phyloP scores from a whole-genome alignment of 2,888 invertebrate genomes.

The Cynaeus angustus region DNA sequence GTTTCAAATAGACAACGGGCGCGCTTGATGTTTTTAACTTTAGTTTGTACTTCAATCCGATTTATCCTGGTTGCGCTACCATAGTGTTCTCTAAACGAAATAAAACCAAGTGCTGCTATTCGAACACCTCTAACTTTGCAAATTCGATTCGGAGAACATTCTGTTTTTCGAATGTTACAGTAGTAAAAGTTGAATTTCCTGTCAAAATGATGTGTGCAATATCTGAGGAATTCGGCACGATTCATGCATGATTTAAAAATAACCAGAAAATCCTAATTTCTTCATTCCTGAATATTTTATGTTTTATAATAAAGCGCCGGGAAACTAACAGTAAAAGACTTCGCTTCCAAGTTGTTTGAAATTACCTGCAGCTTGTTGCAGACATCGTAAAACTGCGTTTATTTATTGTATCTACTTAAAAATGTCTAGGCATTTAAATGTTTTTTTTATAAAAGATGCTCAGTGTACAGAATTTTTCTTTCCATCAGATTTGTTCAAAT shows the following conservation, averaged over 20 bases:
- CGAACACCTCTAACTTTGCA: constrained; percentile 10
- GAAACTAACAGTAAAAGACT: too few species aligned
- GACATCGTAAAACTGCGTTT: too few species aligned
- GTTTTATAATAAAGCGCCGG: neutral
- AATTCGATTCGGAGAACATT: constrained; percentile 7
- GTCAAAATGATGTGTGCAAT: neutral
- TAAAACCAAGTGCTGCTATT: constrained; percentile 28
- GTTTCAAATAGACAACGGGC: constrained; percentile 49
- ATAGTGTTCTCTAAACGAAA: constrained; percentile 17
- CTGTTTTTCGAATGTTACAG: neutral
- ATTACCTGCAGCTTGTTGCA: too few species aligned
- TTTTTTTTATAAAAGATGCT: too few species aligned
- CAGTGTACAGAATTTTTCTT: too few species aligned
- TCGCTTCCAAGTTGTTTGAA: too few species aligned
- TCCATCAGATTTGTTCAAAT: too few species aligned
- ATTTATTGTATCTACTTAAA: too few species aligned
- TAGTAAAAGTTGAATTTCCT: constrained; percentile 5
- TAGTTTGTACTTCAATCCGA: constrained; percentile 47
- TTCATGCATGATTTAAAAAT: too few species aligned
- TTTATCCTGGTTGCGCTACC: constrained; percentile 36
- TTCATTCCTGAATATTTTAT: constrained; percentile 3
- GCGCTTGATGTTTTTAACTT: constrained; percentile 47
- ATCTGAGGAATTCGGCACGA: too few species aligned
- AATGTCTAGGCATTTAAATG: too few species aligned
- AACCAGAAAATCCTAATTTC: neutral